Base-by-base conservation (phyloP, 2,888 invertebrate genomes). In the Acleris laterana region DNA sequence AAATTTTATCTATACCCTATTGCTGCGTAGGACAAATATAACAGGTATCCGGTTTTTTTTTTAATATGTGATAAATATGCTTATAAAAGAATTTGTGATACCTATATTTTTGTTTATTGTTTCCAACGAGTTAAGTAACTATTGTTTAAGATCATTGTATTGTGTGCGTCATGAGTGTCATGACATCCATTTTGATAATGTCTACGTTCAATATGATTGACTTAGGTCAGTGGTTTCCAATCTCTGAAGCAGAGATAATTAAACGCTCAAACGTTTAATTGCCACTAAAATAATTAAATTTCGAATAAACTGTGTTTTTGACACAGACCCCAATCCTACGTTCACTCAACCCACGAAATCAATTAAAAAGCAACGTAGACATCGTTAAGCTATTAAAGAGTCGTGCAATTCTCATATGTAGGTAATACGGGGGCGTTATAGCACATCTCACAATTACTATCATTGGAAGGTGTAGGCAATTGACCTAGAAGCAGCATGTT, bases 401-500 rank as follows among this genome's bases (percentile, higher is more conserved):
- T 73, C 69, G 70, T 70, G 62, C 66, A 66, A 55, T 64, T 64
- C 56, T 52, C 60, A 22, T 55, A 68, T 70, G 57, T 69, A 62
- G 68, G 69, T 66, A 62, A 65, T 62, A 72, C 72, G 74, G 70
- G 71, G 77, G 76, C 79, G 77, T 74, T 79, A 74, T 61, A 71
- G 76, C 79, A 76, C 80, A 76, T 76, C 77, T 80, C 75, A 78
- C 83, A 82, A 86, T 85, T 82, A 84, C 79, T 76, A 81, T 83
- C 83, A 88, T 84, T 83, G 82, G 78, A 78, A 82, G 84, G 79
- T 82, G 81, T 70, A 81, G 78, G 78, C 85, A 86, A 88, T 89
- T 89, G 90, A 90, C 90, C 89, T 73, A 90, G 81, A 85, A 86
- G 78, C 78, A 77, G 82, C 82, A 77, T 80, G 79, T 82, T 82